Evolutionary conservation across 2,797 vertebrate genomes (phyloP).

Genomic region (Chaenodraco wilsoni): DNA sequence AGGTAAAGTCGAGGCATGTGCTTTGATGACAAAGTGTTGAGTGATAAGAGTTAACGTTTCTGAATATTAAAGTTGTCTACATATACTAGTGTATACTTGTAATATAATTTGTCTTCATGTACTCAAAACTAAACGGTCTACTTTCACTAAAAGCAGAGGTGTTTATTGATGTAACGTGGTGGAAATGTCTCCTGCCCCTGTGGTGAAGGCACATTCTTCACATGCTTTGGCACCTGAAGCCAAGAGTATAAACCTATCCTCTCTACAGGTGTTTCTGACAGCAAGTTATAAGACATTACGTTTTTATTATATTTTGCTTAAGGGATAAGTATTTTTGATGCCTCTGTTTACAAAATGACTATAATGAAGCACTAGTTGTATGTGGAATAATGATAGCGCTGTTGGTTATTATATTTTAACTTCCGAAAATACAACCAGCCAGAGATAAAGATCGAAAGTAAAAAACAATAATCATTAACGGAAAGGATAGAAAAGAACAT

Average conservation of each 20-base stretch:
- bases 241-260: slow-evolving; percentile 54
- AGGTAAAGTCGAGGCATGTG: slow-evolving; percentile 27
- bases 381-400: background rate
- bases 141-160: slow-evolving; percentile 18
- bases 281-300: slow-evolving; percentile 6
- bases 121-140: background rate
- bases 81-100: slow-evolving; percentile 10
- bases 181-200: slow-evolving; percentile 35
- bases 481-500: background rate
- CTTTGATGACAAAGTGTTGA: background rate
- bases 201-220: slow-evolving; percentile 63
- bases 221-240: slow-evolving; percentile 50
- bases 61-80: slow-evolving; percentile 20
- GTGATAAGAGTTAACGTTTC: slow-evolving; percentile 8
- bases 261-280: slow-evolving; percentile 41
- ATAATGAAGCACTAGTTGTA: background rate
- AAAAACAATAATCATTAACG: no score
- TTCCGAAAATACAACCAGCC: background rate
- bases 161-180: slow-evolving; percentile 5
- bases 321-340: background rate
- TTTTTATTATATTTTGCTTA: background rate
- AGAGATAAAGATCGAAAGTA: background rate
- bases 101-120: background rate
- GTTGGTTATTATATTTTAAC: background rate
- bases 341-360: background rate